These are phyloP conservation scores for Eulithis prunata DNA, from an alignment of 2,888 invertebrate genomes.

Conservation along the genomic window DNA sequence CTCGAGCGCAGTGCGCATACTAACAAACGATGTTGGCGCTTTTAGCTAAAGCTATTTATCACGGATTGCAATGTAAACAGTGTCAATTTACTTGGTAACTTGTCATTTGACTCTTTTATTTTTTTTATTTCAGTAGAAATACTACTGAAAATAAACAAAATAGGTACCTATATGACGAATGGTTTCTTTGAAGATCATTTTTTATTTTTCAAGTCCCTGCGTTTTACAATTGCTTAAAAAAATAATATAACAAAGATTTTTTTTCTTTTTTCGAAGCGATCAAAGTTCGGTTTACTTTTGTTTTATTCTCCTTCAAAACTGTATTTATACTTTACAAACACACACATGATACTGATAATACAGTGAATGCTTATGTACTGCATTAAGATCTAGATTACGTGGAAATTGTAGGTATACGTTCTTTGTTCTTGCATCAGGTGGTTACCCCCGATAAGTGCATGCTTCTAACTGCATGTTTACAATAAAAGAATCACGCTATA, in stretches of 20 bases:
- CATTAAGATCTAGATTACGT: slow-evolving; percentile 59
- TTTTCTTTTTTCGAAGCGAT: too few species aligned
- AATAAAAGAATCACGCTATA: slow-evolving; percentile 17
- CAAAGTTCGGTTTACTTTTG: too few species aligned
- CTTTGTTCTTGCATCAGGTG: slow-evolving; percentile 42
- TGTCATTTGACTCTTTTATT: slow-evolving; percentile 15
- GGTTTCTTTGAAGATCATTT: background rate
- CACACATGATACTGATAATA: slow-evolving; percentile 8
- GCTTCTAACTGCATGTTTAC: slow-evolving; percentile 38
- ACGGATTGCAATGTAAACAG: slow-evolving; percentile 30
- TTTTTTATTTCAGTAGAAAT: background rate
- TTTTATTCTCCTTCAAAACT: slow-evolving; percentile 10
- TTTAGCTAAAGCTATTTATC: slow-evolving; percentile 31
- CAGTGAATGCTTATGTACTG: slow-evolving; percentile 52
- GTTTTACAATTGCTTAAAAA: too few species aligned
- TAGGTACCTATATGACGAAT: background rate
- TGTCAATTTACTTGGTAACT: slow-evolving; percentile 21
- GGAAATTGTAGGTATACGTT: slow-evolving; percentile 53
- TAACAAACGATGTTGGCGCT: slow-evolving; percentile 38
- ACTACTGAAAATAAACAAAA: background rate
- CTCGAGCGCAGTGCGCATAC: slow-evolving; percentile 25
- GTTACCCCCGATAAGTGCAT: slow-evolving; percentile 40
- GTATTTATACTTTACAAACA: slow-evolving; percentile 20
- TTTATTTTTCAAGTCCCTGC: background rate
- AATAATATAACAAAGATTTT: too few species aligned